Conservation (phyloP, 1,140 invertebrate genomes). For the Dreissena polymorpha region DNA sequence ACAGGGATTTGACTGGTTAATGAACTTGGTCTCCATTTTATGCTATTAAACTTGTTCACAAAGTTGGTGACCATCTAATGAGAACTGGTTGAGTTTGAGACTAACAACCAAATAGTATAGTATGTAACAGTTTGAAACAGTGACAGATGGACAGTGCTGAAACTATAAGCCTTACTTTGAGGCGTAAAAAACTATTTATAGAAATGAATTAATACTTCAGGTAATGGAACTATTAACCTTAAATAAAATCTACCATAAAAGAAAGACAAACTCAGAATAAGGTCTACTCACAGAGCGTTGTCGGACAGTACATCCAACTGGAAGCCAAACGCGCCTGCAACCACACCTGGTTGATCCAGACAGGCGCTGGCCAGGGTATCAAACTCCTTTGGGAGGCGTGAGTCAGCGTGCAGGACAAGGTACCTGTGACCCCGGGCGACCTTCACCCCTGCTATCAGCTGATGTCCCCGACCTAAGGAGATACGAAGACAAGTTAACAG, state of each 20-base stretch:
- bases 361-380: constrained; percentile 33
- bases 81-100: too few species aligned
- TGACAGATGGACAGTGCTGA: too few species aligned
- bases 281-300: constrained; percentile 20
- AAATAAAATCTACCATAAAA: not conserved
- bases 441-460: constrained; percentile 24
- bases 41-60: too few species aligned
- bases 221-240: not conserved
- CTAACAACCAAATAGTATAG: too few species aligned
- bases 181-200: too few species aligned
- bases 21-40: too few species aligned
- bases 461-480: constrained; percentile 33
- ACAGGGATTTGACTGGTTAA: too few species aligned
- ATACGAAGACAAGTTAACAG: not conserved
- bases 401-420: constrained; percentile 50
- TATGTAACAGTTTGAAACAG: too few species aligned
- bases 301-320: constrained; percentile 38
- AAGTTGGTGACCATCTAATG: too few species aligned
- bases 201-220: too few species aligned
- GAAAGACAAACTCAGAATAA: not conserved
- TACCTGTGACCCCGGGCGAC: not conserved
- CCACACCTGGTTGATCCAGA: constrained; percentile 33
- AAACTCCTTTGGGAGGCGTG: constrained; percentile 27
- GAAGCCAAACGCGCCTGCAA: constrained; percentile 47
- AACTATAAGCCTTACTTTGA: not conserved